Evolutionary conservation across 2,888 invertebrate species (phyloP).

Genomic region (Trimorus sp.): DNA sequence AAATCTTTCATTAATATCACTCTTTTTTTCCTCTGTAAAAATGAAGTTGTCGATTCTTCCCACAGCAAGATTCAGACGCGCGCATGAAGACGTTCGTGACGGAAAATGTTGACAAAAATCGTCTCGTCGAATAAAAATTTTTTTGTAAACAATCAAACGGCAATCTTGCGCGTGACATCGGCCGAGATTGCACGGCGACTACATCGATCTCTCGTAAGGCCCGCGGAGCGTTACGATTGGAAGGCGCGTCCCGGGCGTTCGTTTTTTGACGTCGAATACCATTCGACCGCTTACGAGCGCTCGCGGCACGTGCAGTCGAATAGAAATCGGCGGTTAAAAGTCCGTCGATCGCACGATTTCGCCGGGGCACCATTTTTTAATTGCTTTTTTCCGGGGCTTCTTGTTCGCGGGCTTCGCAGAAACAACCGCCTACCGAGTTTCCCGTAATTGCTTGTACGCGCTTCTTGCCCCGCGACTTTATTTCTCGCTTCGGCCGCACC

Average conservation of each 20-base stretch:
- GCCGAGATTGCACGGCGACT: conserved; percentile 41
- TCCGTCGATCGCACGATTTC: conserved; percentile 39
- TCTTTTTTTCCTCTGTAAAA: too few relatives aligned
- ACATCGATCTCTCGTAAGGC: conserved; percentile 46
- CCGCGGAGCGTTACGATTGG: conserved; percentile 51
- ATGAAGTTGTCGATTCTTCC: too few relatives aligned
- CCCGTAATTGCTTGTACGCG: conserved; percentile 48
- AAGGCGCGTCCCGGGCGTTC: conserved; percentile 35
- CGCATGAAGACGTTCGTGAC: too few relatives aligned
- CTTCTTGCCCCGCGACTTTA: conserved; percentile 45
- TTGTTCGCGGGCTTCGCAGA: conserved; percentile 19
- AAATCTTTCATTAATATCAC: too few relatives aligned
- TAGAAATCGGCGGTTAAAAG: conserved; percentile 59
- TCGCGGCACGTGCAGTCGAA: conserved; percentile 56
- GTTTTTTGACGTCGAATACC: conserved; percentile 61
- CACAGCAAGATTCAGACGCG: too few relatives aligned
- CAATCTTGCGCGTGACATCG: conserved; percentile 28
- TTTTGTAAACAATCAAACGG: conserved; percentile 22
- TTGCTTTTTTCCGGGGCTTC: conserved; percentile 38
- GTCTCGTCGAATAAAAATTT: too few relatives aligned
- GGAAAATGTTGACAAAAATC: too few relatives aligned
- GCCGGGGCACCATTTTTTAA: conserved; percentile 39
- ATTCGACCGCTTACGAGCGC: conserved; percentile 43
- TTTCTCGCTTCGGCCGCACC: conserved; percentile 44
- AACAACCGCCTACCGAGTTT: conserved; percentile 37